phyloP scores from a whole-genome alignment of 2,888 invertebrate genomes.

The Nemoura dubitans region DNA sequence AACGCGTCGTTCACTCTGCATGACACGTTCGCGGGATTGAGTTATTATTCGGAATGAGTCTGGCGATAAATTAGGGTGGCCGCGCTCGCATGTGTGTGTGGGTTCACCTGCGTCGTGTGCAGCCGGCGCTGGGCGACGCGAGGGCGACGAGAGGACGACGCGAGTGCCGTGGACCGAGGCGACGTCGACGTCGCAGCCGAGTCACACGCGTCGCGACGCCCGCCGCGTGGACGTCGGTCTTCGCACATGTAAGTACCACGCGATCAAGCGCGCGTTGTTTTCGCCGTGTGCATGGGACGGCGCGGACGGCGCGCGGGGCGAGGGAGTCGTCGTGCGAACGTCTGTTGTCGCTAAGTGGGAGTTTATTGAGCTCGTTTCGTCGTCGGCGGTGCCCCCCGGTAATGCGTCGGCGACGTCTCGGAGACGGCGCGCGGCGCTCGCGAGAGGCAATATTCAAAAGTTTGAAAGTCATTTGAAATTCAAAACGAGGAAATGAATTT shows the following conservation, averaged over 20 bases:
- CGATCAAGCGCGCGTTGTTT: not conserved
- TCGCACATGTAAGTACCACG: not conserved
- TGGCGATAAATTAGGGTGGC: not conserved
- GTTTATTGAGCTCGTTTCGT: not conserved
- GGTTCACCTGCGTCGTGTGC: not conserved
- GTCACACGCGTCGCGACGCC: not conserved
- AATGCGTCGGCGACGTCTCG: too few species aligned
- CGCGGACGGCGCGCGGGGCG: too few species aligned
- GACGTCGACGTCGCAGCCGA: not conserved
- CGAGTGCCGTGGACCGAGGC: not conserved
- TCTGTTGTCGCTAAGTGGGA: not conserved
- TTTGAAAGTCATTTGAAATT: not conserved
- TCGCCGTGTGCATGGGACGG: not conserved
- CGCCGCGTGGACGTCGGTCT: not conserved
- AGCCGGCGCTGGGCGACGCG: not conserved
- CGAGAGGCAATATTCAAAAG: not conserved
- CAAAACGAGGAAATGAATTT: conserved; percentile 7
- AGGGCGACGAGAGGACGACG: not conserved
- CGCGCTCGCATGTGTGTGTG: not conserved
- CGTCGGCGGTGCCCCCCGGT: too few species aligned
- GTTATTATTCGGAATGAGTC: not conserved
- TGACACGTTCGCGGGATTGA: not conserved
- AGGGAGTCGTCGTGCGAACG: too few species aligned
- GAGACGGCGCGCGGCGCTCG: not conserved
- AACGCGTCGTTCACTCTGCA: not conserved